Percentiles rank a stretch among this genome's conserved stretches.
phyloP scores from a whole-genome alignment of 2,797 vertebrate species.

The Aldrovandia affinis region DNA sequence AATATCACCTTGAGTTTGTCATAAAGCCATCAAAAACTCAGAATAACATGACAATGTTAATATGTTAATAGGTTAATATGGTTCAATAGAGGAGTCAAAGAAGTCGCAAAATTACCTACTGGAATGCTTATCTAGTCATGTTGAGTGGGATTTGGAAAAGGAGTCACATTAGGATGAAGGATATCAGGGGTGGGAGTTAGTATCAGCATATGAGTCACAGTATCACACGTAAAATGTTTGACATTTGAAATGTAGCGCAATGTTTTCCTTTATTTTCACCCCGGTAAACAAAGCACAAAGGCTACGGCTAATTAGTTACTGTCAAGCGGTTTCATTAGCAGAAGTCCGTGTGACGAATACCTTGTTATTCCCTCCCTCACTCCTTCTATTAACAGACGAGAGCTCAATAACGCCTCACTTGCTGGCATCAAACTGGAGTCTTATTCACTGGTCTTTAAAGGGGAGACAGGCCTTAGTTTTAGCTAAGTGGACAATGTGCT shows the following conservation, averaged over 20 bases:
- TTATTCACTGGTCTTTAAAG: background rate
- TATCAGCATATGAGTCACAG: background rate
- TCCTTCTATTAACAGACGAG: constrained; percentile 43
- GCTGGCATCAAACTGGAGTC: background rate
- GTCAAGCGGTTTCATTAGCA: constrained; percentile 59
- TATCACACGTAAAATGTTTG: background rate
- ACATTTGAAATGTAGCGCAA: constrained; percentile 34
- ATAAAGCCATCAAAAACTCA: background rate
- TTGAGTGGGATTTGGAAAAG: constrained; percentile 14
- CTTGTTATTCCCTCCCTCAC: constrained; percentile 47
- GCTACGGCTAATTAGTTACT: constrained; percentile 59
- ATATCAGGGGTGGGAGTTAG: constrained; percentile 26
- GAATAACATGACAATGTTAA: background rate
- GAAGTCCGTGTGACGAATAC: constrained; percentile 48
- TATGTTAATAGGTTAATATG: background rate
- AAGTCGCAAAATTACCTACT: constrained; percentile 23
- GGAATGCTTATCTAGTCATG: background rate
- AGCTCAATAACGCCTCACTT: constrained; percentile 40
- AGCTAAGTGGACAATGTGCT: background rate
- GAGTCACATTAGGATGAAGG: constrained; percentile 24
- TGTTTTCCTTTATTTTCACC: constrained; percentile 27
- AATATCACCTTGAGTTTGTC: background rate
- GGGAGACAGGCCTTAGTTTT: background rate
- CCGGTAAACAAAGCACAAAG: constrained; percentile 57
- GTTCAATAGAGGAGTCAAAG: constrained; percentile 3